These are phyloP conservation scores for Tragelaphus imberbis DNA, from an alignment of 2,113 vertebrate genomes.

Conservation along the genomic window DNA sequence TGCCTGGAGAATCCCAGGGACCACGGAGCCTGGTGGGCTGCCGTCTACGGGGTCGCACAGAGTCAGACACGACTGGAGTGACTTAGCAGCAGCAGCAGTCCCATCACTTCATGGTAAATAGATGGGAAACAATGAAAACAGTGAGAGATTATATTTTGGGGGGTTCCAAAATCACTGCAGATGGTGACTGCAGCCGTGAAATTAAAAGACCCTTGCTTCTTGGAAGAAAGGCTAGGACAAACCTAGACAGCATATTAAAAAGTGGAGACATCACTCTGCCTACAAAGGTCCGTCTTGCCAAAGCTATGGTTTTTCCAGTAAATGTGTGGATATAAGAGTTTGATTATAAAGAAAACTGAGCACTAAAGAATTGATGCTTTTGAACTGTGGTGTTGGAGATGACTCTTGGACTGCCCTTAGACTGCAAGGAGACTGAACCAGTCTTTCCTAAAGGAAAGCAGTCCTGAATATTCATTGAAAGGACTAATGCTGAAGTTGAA, in stretches of 20 bases:
- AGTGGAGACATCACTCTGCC: not conserved
- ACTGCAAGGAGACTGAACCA: not conserved
- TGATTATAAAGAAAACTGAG: not conserved
- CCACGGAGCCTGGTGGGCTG: too few species aligned
- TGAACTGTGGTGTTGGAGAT: not conserved
- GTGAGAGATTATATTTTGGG: not conserved
- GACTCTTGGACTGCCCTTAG: not conserved
- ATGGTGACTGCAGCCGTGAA: not conserved
- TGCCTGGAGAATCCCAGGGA: too few species aligned
- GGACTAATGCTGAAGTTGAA: not conserved
- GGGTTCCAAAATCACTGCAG: not conserved
- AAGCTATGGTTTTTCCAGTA: not conserved
- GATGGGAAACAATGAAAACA: not conserved
- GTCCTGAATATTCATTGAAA: not conserved
- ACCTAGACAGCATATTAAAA: not conserved
- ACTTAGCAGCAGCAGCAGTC: not conserved
- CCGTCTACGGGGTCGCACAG: too few species aligned
- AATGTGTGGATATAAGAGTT: not conserved
- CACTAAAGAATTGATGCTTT: not conserved
- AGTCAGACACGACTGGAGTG: too few species aligned
- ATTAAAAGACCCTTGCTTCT: not conserved
- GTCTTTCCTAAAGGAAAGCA: not conserved
- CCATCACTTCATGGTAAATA: not conserved
- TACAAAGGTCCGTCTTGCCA: not conserved
- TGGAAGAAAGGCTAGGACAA: not conserved